Base-by-base conservation (phyloP, 2,888 invertebrate species). In the Thera obeliscata region DNA sequence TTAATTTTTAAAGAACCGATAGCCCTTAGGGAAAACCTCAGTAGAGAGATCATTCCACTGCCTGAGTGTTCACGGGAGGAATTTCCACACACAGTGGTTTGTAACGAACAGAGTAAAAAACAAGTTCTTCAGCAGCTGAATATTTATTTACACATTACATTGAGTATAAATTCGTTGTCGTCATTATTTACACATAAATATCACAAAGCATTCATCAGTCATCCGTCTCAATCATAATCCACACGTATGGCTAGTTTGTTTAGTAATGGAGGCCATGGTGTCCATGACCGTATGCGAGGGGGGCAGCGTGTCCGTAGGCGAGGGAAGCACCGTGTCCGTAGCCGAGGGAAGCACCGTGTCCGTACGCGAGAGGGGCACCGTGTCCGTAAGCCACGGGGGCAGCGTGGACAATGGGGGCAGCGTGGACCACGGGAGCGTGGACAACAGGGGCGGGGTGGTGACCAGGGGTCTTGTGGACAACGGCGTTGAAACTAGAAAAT, bases 181-280 rank as follows among this genome's bases (percentile, higher is more conserved):
- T 85, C 84, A 85, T 84, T 88, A 89, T 88, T 78, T 91, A 91
- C 90, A 91, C 90, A 91, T 93, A 93, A 93, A 93, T 93, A 93
- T 92, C 92, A 92, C 93, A 93, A 84, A 87, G 91, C 93, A 93
- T 85, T 87, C 90, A 86, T 83, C 90, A 92, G 82, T 87, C 91
- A 91, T 90, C 80, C 89, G 79, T 89, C 89, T 83, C 86, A 80
- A 80, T 74, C 83, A 82, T 75, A 84, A 82, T 78, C 82, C 81
- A 81, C 82, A 76, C 79, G 78, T 79, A 77, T 72, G 70, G 78
- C 84, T 87, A 88, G 81, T 49, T 80, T 85, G 83, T 92, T 83
- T 91, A 92, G 76, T 90, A 85, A 77, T 84, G 85, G 83, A 85
- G 83, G 71, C 92, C 92, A 85, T 93, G 92, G 81, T 91, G 89